Percentiles rank a stretch among this genome's conserved stretches.
These are phyloP conservation scores for Drosophila navojoa DNA, from an alignment of 1,140 invertebrate species.

Conservation along the genomic window DNA sequence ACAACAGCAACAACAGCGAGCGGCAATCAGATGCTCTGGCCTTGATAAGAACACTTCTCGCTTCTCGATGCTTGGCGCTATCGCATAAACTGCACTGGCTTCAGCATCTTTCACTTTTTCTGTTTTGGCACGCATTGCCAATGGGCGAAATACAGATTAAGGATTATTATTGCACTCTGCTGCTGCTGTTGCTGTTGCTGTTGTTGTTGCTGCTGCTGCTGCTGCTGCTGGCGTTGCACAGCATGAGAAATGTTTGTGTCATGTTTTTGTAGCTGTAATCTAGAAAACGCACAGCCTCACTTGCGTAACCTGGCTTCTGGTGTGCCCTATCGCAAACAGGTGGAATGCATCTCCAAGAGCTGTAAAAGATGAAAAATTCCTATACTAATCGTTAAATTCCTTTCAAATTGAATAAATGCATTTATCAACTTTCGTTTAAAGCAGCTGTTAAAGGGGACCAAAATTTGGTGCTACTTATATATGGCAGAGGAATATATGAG, in stretches of 20 bases:
- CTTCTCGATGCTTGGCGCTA: constrained; percentile 36
- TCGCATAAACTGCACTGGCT: constrained; percentile 51
- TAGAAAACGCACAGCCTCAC: constrained; percentile 53
- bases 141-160: constrained; percentile 39
- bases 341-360: constrained; percentile 9
- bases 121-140: constrained; percentile 51
- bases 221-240: constrained; percentile 22
- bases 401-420: background rate
- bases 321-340: constrained; percentile 17
- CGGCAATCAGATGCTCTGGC: constrained; percentile 56
- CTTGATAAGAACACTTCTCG: constrained; percentile 59
- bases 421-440: background rate
- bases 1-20: constrained; percentile 18
- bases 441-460: background rate
- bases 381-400: constrained; percentile 14
- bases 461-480: too few relatives aligned
- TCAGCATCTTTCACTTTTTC: constrained; percentile 47
- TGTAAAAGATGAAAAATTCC: background rate
- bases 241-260: constrained; percentile 69
- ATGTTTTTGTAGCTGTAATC: constrained; percentile 51
- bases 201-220: background rate
- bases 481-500: background rate
- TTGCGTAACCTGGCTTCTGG: constrained; percentile 54
- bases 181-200: constrained; percentile 5
- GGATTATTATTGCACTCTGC: constrained; percentile 48